phyloP scores from a whole-genome alignment of 2,888 invertebrate genomes.

The Drosophila siamana region DNA sequence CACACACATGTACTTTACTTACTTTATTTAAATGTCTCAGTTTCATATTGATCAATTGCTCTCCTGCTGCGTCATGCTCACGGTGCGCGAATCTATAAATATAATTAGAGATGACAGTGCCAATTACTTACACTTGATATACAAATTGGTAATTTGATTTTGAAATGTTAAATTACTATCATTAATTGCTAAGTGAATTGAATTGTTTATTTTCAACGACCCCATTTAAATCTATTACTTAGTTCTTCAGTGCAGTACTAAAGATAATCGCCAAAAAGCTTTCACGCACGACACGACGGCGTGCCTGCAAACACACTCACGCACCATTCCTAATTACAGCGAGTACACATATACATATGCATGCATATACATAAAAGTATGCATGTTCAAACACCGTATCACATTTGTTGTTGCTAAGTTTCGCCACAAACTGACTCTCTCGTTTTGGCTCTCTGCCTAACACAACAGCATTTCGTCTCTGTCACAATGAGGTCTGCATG shows the following conservation, averaged over 20 bases:
- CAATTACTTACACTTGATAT: neutral
- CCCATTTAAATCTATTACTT: neutral
- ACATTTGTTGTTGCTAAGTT: constrained; percentile 1
- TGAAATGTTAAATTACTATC: neutral
- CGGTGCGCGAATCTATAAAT: constrained; percentile 1
- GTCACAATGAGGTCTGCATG: neutral
- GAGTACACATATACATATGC: neutral
- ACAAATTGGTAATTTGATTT: neutral
- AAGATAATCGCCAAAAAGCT: neutral
- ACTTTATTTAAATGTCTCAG: neutral
- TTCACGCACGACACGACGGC: constrained; percentile 21
- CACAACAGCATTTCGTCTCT: neutral
- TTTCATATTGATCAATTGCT: constrained; percentile 18
- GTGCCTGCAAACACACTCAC: constrained; percentile 1
- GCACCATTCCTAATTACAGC: neutral
- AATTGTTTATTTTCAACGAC: neutral
- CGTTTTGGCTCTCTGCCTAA: neutral
- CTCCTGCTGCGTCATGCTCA: constrained; percentile 43
- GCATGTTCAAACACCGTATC: constrained; percentile 10
- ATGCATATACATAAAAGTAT: neutral
- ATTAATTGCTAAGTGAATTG: too few relatives aligned
- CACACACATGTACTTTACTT: neutral
- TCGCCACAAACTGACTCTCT: neutral
- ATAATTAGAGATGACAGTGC: constrained; percentile 3
- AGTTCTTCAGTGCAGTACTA: neutral